A percentile compares a stretch with the other conserved stretches of the same genome.
These are phyloP conservation scores for Erebia epiphron DNA, from an alignment of 2,888 invertebrate genomes.

Conservation along the genomic window DNA sequence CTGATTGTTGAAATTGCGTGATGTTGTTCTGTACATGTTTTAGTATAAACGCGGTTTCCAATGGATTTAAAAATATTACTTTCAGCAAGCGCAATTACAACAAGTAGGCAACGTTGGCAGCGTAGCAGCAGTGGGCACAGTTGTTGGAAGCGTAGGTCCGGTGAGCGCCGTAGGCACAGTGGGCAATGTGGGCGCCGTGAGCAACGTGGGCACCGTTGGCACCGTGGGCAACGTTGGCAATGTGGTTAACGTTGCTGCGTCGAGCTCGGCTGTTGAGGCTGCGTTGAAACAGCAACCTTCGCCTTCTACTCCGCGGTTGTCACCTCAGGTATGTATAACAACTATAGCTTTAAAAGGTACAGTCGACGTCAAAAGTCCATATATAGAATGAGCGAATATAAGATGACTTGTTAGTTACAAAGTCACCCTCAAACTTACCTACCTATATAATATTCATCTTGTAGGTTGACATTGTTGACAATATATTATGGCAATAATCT, in stretches of 20 bases:
- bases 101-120: constrained; percentile 64
- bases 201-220: constrained; percentile 49
- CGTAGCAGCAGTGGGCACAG: constrained; percentile 53
- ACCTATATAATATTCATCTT: too few species aligned
- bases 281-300: constrained; percentile 72
- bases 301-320: constrained; percentile 68
- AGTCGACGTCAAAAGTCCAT: too few species aligned
- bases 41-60: too few species aligned
- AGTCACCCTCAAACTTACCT: too few species aligned
- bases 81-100: constrained; percentile 87
- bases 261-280: constrained; percentile 56
- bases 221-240: constrained; percentile 50
- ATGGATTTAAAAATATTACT: constrained; percentile 10
- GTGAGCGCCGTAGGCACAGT: constrained; percentile 50
- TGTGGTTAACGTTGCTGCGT: constrained; percentile 43
- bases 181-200: constrained; percentile 46
- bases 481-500: too few species aligned
- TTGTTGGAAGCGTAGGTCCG: constrained; percentile 51
- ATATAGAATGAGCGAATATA: too few species aligned
- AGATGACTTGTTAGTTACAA: too few species aligned
- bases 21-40: too few species aligned
- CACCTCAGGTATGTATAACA: constrained; percentile 62
- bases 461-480: too few species aligned
- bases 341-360: neutral
- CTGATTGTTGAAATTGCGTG: too few species aligned